A percentile compares a stretch with the other conserved stretches of the same genome.
Evolutionary conservation across 2,113 vertebrate genomes (phyloP).

Genomic region (Phyllostomus discolor): DNA sequence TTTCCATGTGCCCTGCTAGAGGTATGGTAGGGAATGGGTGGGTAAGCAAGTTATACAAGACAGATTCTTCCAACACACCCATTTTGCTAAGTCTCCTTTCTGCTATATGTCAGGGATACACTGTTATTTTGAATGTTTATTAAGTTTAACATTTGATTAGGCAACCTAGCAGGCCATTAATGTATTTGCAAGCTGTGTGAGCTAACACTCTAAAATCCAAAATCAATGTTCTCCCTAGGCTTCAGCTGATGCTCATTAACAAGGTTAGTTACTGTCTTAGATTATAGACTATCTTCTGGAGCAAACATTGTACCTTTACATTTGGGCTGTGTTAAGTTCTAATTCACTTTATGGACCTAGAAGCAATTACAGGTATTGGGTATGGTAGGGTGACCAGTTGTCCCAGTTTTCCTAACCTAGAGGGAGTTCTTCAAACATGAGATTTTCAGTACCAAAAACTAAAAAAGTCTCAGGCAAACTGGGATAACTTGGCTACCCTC

Average conservation of each 20-base stretch:
- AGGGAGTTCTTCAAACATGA: background rate
- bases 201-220: background rate
- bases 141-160: background rate
- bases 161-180: background rate
- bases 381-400: background rate
- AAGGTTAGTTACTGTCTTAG: background rate
- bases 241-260: background rate
- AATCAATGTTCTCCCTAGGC: background rate
- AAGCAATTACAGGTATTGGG: background rate
- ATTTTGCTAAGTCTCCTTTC: background rate
- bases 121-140: background rate
- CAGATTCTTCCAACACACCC: background rate
- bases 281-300: background rate
- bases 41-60: background rate
- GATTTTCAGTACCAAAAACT: background rate
- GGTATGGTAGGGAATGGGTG: too few relatives aligned
- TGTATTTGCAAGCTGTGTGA: background rate
- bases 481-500: background rate
- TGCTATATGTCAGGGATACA: background rate
- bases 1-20: background rate
- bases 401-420: background rate
- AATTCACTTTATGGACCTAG: too few relatives aligned
- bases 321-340: background rate
- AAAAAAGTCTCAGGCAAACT: background rate
- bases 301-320: background rate